A percentile compares a stretch with the other conserved stretches of the same genome.
phyloP scores from a whole-genome alignment of 2,113 vertebrate genomes.

The Uria aalge region DNA sequence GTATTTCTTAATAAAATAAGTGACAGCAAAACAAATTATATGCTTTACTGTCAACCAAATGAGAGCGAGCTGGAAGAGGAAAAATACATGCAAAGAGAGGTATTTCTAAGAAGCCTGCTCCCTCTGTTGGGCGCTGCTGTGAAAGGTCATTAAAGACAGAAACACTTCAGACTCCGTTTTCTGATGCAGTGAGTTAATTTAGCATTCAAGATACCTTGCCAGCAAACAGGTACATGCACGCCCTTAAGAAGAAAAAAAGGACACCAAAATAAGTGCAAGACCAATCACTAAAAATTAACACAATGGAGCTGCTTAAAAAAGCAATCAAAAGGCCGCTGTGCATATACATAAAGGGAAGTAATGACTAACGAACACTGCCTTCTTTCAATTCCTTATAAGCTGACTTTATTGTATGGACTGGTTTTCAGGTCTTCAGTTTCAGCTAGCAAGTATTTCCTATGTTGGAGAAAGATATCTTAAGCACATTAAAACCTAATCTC shows the following conservation, averaged over 20 bases:
- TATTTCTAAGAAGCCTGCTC: constrained; percentile 10
- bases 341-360: background rate
- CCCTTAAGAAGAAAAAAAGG: background rate
- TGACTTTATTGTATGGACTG: background rate
- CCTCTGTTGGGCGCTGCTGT: background rate
- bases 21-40: background rate
- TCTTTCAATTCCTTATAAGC: background rate
- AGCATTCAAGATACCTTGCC: background rate
- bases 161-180: background rate
- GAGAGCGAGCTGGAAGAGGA: background rate
- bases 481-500: background rate
- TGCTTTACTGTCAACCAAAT: background rate
- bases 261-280: background rate
- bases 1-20: background rate
- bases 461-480: background rate
- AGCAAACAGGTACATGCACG: background rate
- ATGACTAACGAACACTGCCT: background rate
- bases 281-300: background rate
- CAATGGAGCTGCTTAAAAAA: background rate
- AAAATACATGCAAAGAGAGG: background rate
- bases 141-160: background rate
- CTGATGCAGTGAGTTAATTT: background rate
- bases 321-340: background rate
- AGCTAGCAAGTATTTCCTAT: background rate
- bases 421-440: background rate